These are phyloP conservation scores for Eristalis arbustorum DNA, from an alignment of 2,888 invertebrate species.

Conservation along the genomic window DNA sequence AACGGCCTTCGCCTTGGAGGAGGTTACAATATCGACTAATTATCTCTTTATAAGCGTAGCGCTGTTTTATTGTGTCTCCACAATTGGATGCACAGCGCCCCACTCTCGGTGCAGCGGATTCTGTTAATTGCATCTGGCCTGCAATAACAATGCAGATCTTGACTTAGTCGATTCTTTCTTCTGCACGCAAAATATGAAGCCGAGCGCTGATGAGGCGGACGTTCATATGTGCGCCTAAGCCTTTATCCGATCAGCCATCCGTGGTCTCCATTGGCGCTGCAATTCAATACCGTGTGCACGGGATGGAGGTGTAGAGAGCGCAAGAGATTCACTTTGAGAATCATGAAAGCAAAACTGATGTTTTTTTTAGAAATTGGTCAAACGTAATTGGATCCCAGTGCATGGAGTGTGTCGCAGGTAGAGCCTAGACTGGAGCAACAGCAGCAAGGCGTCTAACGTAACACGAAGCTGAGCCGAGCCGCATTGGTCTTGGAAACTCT, in stretches of 20 bases:
- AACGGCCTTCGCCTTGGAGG: slow-evolving; percentile 55
- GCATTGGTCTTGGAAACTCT: not conserved
- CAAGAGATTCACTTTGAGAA: slow-evolving; percentile 71
- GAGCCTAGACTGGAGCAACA: not conserved
- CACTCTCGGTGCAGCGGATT: slow-evolving; percentile 17
- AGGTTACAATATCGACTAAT: slow-evolving; percentile 78
- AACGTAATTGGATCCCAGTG: slow-evolving; percentile 71
- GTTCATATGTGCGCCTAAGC: slow-evolving; percentile 30
- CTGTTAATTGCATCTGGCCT: slow-evolving; percentile 22
- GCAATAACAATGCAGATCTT: slow-evolving; percentile 3
- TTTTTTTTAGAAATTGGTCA: slow-evolving; percentile 65
- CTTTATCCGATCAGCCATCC: slow-evolving; percentile 39
- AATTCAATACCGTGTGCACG: slow-evolving; percentile 55
- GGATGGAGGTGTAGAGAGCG: slow-evolving; percentile 38
- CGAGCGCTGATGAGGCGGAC: slow-evolving; percentile 30
- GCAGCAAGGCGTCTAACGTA: not conserved
- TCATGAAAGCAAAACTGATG: slow-evolving; percentile 71
- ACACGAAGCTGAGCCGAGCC: not conserved
- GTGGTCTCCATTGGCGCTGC: slow-evolving; percentile 55
- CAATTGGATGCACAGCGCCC: slow-evolving; percentile 65
- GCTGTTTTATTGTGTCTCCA: slow-evolving; percentile 79
- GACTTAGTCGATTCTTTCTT: slow-evolving; percentile 11
- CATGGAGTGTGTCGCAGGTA: slow-evolving; percentile 17
- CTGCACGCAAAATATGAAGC: slow-evolving; percentile 57
- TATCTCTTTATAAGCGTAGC: slow-evolving; percentile 77